Evolutionary conservation across 2,888 invertebrate species (phyloP).

Genomic region (Gandaritis pyraliata): DNA sequence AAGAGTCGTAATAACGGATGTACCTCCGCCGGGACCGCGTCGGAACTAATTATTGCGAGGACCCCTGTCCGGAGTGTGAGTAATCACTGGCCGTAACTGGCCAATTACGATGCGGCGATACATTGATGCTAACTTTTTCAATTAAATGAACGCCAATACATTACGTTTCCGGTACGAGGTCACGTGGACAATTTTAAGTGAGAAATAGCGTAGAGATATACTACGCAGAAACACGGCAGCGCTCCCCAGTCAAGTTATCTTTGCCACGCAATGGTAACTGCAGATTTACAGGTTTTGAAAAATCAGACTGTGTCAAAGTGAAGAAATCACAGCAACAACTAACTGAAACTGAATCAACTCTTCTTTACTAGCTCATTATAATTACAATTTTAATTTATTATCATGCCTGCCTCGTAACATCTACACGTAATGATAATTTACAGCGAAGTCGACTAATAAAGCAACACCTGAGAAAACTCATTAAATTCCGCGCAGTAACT

Average conservation of each 20-base stretch:
- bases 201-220: no score
- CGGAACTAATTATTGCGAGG: slow-evolving; percentile 24
- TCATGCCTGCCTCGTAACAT: no score
- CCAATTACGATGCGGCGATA: slow-evolving; percentile 25
- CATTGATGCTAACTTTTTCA: slow-evolving; percentile 12
- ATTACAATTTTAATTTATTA: no score
- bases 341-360: no score
- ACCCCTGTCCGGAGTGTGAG: slow-evolving; percentile 21
- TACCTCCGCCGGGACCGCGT: slow-evolving; percentile 11
- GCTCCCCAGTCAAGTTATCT: no score
- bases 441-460: background rate
- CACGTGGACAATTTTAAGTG: no score
- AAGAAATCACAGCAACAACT: no score
- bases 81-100: slow-evolving; percentile 18
- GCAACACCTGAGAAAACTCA: slow-evolving; percentile 9
- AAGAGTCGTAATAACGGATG: slow-evolving; percentile 19
- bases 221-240: background rate
- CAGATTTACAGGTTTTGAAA: no score
- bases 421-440: no score
- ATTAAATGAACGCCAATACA: background rate
- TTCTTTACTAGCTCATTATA: no score
- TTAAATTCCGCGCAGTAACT: background rate
- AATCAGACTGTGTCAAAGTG: no score
- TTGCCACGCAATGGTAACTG: no score
- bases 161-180: background rate